Percentiles rank a stretch among this genome's conserved stretches.
These are phyloP conservation scores for Acropternis orthonyx DNA, from an alignment of 2,797 vertebrate species.

Conservation along the genomic window DNA sequence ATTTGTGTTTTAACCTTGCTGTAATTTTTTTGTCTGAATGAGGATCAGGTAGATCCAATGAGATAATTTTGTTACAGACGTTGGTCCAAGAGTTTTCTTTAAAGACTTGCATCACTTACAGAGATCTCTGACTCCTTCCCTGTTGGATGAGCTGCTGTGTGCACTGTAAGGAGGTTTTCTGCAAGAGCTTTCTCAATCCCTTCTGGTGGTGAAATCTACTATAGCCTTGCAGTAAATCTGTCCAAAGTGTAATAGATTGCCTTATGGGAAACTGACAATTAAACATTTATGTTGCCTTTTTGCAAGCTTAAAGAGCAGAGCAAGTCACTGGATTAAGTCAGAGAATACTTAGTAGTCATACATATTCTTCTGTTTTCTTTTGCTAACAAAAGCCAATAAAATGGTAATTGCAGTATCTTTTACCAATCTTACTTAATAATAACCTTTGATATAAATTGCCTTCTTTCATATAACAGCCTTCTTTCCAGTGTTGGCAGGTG, in stretches of 20 bases:
- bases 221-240: neutral
- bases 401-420: constrained; percentile 4
- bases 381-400: neutral
- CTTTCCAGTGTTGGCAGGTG: neutral
- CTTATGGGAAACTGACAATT: neutral
- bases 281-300: neutral
- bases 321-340: neutral
- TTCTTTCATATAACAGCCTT: neutral
- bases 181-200: neutral
- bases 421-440: constrained; percentile 10
- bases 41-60: neutral
- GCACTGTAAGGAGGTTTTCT: neutral
- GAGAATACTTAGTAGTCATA: neutral
- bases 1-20: neutral
- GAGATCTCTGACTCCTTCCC: neutral
- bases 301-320: neutral
- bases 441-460: neutral
- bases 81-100: neutral
- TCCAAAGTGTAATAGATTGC: neutral
- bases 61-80: neutral
- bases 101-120: accelerated
- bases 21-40: neutral
- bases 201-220: neutral
- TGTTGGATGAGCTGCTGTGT: neutral
- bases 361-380: neutral